These are phyloP conservation scores for Lontra canadensis DNA, from an alignment of 2,113 vertebrate species.

Conservation along the genomic window DNA sequence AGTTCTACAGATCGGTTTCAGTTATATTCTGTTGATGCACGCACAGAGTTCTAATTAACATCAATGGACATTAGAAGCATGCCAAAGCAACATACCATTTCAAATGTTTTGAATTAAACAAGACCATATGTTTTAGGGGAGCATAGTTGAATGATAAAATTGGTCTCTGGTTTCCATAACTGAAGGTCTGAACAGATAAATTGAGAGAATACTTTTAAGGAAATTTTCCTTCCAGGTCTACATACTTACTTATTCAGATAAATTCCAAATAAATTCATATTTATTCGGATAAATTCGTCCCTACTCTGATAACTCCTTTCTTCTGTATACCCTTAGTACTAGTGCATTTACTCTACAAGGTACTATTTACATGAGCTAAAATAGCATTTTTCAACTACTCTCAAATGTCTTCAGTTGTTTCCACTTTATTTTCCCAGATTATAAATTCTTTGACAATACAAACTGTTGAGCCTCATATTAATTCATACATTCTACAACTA, in stretches of 20 bases:
- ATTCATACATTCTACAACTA: not conserved
- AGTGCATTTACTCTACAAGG: not conserved
- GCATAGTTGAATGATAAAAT: slow-evolving; percentile 66
- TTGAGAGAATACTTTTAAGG: slow-evolving; percentile 44
- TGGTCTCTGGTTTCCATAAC: slow-evolving; percentile 26
- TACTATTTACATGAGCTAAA: not conserved
- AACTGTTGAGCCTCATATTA: slow-evolving; percentile 25
- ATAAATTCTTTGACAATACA: slow-evolving; percentile 33
- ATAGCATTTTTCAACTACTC: not conserved
- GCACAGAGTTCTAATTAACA: slow-evolving; percentile 63
- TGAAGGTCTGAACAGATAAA: slow-evolving; percentile 28
- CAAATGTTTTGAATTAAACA: slow-evolving; percentile 76
- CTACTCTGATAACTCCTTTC: not conserved
- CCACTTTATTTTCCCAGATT: slow-evolving; percentile 20
- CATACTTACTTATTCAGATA: not conserved
- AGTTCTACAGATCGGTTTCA: slow-evolving; percentile 27
- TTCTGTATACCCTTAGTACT: not conserved
- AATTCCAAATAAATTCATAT: no score
- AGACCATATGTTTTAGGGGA: slow-evolving; percentile 72
- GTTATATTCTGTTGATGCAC: not conserved
- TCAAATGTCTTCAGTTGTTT: slow-evolving; percentile 26
- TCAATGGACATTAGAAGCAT: slow-evolving; percentile 74
- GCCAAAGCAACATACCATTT: slow-evolving; percentile 49
- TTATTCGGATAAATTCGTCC: not conserved
- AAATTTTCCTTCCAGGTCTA: slow-evolving; percentile 60